Evolutionary conservation across 2,888 invertebrate species (phyloP), one percentile per base, ranked within the genome.

Genomic region (Catocala nupta): DNA sequence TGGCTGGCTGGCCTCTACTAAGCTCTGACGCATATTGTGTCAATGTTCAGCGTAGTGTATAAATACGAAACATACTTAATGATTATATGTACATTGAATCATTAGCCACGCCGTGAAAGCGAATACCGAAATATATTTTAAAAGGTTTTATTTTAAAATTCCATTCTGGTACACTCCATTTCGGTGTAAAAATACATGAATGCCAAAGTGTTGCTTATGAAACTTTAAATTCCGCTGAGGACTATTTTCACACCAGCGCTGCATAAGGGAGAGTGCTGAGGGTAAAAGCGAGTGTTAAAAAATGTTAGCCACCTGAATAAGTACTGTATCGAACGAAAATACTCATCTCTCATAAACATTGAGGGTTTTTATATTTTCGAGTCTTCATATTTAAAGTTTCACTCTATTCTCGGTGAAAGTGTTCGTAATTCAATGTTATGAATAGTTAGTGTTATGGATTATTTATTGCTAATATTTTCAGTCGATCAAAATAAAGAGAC

Each of bases 81-180:
- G 53, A 50, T 49, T 45, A 53, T 55, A n/a, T n/a, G n/a, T n/a
- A 39, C 44, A 57, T 39, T 33, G 53, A 70, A 61, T 70, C 54
- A 33, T 49, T 51, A 47, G 11, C n/a, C 54, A 63, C 52, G 36
- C 47, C 49, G 47, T 55, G 50, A 58, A 59, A 63, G 52, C 48
- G 55, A 63, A 61, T 13, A 63, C 49, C 63, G 53, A 63, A 75
- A 66, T 65, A 65, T 68, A 63, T 73, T 75, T 75, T 67, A 72
- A 78, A 71, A 70, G 65, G 65, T 65, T 73, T 54, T 54, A 61
- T 71, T 77, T 71, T 71, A 66, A 71, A 77, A 76, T 68, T 56
- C 68, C 63, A 55, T 70, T 70, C 61, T 54, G 42, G 43, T 75
- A 58, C 63, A 65, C 65, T 57, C 55, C 59, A 56, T 63, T 69